phyloP scores from a whole-genome alignment of 2,888 invertebrate species.

The Panopea generosa region DNA sequence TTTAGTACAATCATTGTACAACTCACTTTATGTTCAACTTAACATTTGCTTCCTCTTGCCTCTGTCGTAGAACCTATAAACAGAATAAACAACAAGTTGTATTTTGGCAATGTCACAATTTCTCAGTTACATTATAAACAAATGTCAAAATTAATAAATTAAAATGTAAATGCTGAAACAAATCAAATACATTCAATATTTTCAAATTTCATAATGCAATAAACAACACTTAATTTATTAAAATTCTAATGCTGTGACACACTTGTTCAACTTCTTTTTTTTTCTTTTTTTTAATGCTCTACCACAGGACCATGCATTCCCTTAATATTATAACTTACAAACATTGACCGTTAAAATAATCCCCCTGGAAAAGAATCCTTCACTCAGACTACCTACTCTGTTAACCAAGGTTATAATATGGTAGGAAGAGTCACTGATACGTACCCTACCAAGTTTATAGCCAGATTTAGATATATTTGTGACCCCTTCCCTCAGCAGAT shows the following conservation, averaged over 20 bases:
- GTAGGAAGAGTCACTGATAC: too few species aligned
- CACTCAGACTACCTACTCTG: too few species aligned
- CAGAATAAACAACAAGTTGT: not conserved
- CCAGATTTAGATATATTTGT: slow-evolving; percentile 74
- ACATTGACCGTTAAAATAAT: not conserved
- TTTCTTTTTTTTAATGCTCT: too few species aligned
- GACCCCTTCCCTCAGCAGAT: slow-evolving; percentile 75
- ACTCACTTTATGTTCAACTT: slow-evolving; percentile 81
- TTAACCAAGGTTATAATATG: too few species aligned
- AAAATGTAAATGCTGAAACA: not conserved
- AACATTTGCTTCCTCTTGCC: slow-evolving; percentile 74
- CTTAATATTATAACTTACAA: not conserved
- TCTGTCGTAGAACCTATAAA: slow-evolving; percentile 70
- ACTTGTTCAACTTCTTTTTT: too few species aligned
- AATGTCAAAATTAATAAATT: not conserved
- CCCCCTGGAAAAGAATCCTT: too few species aligned
- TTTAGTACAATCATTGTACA: too few species aligned
- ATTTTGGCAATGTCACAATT: not conserved
- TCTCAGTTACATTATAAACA: not conserved
- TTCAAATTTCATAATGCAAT: not conserved
- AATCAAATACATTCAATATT: not conserved
- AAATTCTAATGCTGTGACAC: not conserved
- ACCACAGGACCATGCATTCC: not conserved
- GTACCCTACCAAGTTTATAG: slow-evolving; percentile 77
- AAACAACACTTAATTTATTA: not conserved